A percentile compares a stretch with the other conserved stretches of the same genome.
Evolutionary conservation across 1,140 invertebrate genomes (phyloP).

Genomic region (Diuraphis noxia): DNA sequence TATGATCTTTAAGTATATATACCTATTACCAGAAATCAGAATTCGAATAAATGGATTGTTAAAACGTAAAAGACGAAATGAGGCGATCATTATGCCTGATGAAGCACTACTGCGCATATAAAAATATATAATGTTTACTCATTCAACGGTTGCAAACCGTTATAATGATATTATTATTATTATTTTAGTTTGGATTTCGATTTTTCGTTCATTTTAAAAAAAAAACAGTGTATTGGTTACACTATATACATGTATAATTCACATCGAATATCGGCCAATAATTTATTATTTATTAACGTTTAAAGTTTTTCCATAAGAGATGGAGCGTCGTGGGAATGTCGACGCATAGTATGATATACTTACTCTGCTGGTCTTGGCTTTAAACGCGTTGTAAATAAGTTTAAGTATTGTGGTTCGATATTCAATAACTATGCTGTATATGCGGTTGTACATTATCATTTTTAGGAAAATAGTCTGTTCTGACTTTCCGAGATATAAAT

Average conservation of each 20-base stretch:
- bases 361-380: neutral
- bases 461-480: neutral
- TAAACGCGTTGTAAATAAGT: neutral
- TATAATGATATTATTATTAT: no score
- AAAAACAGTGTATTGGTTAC: neutral
- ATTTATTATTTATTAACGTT: neutral
- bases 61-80: neutral
- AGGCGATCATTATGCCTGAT: no score
- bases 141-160: neutral
- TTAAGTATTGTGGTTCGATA: neutral
- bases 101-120: neutral
- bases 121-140: neutral
- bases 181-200: neutral
- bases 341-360: neutral
- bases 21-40: neutral
- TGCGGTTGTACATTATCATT: neutral
- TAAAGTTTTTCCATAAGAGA: neutral
- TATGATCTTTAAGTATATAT: no score
- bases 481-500: no score
- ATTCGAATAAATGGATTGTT: neutral
- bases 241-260: neutral
- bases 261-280: neutral
- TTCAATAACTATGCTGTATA: neutral
- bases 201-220: neutral
- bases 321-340: neutral